A percentile compares a stretch with the other conserved stretches of the same genome.
phyloP scores from a whole-genome alignment of 1,140 invertebrate species.

The Laupala kohalensis region DNA sequence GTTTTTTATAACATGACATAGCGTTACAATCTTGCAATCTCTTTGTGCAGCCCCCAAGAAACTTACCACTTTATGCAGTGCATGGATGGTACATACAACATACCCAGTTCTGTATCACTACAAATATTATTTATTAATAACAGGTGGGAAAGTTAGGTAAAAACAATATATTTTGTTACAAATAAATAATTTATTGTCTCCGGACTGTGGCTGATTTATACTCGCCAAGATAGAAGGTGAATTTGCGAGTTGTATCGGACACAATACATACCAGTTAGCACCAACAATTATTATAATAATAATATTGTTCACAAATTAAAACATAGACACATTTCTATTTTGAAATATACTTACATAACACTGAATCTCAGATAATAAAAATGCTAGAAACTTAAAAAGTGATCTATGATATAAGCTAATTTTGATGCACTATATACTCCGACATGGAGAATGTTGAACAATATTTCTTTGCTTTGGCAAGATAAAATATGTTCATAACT shows the following conservation, averaged over 20 bases:
- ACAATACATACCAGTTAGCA: neutral
- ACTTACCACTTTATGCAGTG: too few species aligned
- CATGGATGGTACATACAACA: too few species aligned
- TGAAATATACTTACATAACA: neutral
- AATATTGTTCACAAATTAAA: neutral
- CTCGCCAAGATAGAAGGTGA: neutral
- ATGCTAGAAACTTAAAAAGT: neutral
- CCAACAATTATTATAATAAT: neutral
- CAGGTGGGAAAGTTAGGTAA: too few species aligned
- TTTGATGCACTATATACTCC: neutral
- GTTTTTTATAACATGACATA: too few species aligned
- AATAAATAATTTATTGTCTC: neutral
- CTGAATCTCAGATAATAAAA: neutral
- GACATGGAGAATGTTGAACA: neutral
- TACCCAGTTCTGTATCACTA: too few species aligned
- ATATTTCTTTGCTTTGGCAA: neutral
- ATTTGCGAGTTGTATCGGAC: neutral
- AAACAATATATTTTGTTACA: neutral
- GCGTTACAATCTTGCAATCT: too few species aligned
- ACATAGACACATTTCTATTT: neutral
- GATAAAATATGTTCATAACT: neutral
- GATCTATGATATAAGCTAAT: neutral
- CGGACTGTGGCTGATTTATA: neutral
- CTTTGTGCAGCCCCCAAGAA: too few species aligned
- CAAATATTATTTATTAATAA: too few species aligned